Base-by-base conservation (phyloP, 2,888 invertebrate species). In the Chloroclystis v-ata region DNA sequence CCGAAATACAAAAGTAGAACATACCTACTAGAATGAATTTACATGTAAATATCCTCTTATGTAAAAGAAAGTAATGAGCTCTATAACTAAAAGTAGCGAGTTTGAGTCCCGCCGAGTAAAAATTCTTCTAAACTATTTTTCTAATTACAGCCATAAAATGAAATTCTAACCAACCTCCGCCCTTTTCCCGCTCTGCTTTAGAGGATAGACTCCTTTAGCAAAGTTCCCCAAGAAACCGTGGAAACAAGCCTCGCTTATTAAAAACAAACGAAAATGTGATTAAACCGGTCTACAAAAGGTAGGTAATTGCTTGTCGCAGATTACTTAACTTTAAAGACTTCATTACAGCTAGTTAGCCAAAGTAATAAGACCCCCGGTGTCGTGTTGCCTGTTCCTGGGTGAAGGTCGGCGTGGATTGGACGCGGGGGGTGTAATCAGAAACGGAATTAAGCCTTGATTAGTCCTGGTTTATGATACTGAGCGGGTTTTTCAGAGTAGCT, bases 261-360 rank as follows among this genome's bases (percentile, higher is more conserved):
- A 40, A 42, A 38, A 20, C 47, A 43, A 46, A 42, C 38, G 32
- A 63, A 67, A 57, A 56, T 61, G 20, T 29, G 47, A 46, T 60
- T 54, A 57, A 59, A 25, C 10, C 30, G 8, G 44, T 29, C 1
- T 0, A 2, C 20, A 39, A 54, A 69, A 60, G 60, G 59, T 49
- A 49, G 49, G 47, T 60, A 65, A 61, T 62, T 33, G 59, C 54
- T 56, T 52, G 57, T 46, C 48, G 28, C 38, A 30, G 24, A 54
- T 56, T 52, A 54, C 47, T 52, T 58, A 54, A 60, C 54, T 56
- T 25, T 51, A 54, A 60, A 60, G 62, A 65, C 66, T 69, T 70
- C 59, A 68, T 66, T 69, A 70, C 61, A 51, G 49, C 52, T 57
- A 16, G 20, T 53, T 54, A 54, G 51, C 61, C 52, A 59, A 51